Base-by-base conservation (phyloP, 1,140 invertebrate species). In the Zaprionus gabonicus region DNA sequence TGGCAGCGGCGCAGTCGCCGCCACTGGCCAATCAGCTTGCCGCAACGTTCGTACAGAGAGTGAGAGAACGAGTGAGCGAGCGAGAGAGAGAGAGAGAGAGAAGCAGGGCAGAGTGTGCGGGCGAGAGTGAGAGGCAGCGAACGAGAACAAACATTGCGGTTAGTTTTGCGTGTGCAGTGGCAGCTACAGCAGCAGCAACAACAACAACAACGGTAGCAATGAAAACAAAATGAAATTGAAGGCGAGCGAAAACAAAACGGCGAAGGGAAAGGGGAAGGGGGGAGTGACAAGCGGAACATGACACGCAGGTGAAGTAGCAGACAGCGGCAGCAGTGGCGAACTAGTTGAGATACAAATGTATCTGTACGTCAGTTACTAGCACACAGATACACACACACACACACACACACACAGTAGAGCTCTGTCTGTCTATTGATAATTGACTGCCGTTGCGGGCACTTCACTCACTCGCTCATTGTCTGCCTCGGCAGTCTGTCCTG, bases 111-210 rank as follows among this genome's bases (percentile, higher is more conserved):
- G 66, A 3, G 20, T 15, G 49, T 2, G 58, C 20, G 56, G 51
- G 31, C 31, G 44, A 31, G 58, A 59, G 67, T 57, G 31, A 44
- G 82, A 71, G 73, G 23, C 41, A 68, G 59, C 53, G 66, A 15
- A 57, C 1, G 34, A 27, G 28, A 31, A 53, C 46, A 56, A 53
- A 51, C 46, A 63, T 55, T 79, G 77, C 78, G 78, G 78, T 73
- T 74, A 80, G 72, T 72, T 80, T 82, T 84, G 81, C 80, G 83
- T 88, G 81, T 80, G 76, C 78, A 74, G 82, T 86, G 80, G 82
- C 81, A 71, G 65, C 58, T 60, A 68, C 62, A 69, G 63, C 49
- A 51, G 13, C 58, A 51, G 44, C 49, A 53, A 15, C 49, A 53
- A 13, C 9, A 55, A 55, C 25, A 27, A 63, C 17, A 41, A 28